Evolutionary conservation across 53 echinoderm and acorn worm genomes (phyloP), one percentile per base, ranked within the genome.

Genomic region (Stichopus horrens): DNA sequence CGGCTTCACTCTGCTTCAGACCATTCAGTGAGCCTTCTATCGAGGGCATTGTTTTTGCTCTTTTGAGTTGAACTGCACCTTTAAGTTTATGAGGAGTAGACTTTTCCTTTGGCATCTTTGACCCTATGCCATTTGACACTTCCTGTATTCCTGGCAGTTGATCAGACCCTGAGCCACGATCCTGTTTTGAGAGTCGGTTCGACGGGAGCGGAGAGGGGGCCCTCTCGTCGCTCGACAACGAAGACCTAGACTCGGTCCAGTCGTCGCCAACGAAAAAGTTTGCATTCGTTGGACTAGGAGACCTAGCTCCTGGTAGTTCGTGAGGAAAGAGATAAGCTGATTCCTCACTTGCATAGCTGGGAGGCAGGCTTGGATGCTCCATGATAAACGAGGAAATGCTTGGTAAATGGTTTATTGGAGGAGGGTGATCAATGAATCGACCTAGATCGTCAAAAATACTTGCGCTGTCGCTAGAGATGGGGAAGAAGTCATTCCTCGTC

Each of bases 11-110:
- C 5, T 79, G 89, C 54, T 93, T 92, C 65, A 92, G 92, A 8
- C 89, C 90, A 65, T 89, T 86, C 19, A 90, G 76, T 4, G 81
- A 76, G 23, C 81, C 93, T 55, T 97, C 95, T 91, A 94, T 95
- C 22, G 92, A 86, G 57, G 98, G 94, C 95, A 95, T 94, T 52
- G 95, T 95, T 55, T 94, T 91, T 10, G 93, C 95, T 53, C 95
- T 81, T 74, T 95, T 90, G 86, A 95, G 76, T 19, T 94, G 86
- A 66, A 85, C 66, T 63, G 67, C 67, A 52, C 85, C 71, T 67
- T 85, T 85, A 4, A 76, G 77, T 85, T 85, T 85, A 7, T 14
- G 60, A 23, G 63, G 85, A 11, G 23, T 16, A 58, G 51, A 11
- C 65, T 85, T 85, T 52, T 86, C 87, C 60, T 86, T 91, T 9